Evolutionary conservation across 2,113 vertebrate species (phyloP).

Genomic region (Chauna torquata): DNA sequence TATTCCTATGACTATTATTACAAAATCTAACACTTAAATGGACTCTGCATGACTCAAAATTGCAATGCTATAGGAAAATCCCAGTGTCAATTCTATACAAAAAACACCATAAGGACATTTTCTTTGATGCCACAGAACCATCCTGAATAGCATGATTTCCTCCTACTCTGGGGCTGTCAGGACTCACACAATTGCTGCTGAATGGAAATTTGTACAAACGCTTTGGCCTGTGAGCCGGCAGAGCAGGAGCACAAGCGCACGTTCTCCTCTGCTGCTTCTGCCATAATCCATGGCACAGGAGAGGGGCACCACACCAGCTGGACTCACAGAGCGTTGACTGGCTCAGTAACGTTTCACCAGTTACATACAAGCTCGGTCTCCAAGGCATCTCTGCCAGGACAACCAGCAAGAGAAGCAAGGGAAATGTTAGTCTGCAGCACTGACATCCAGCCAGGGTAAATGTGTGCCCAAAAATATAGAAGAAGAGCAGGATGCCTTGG

Average conservation of each 20-base stretch:
- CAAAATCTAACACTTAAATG: not conserved
- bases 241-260: not conserved
- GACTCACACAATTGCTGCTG: accelerated
- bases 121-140: not conserved
- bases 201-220: not conserved
- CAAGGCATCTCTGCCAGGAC: not conserved
- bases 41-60: not conserved
- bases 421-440: not conserved
- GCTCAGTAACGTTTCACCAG: not conserved
- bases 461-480: not conserved
- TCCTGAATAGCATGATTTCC: not conserved
- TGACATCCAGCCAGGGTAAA: not conserved
- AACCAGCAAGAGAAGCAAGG: not conserved
- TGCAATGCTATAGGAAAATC: not conserved
- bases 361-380: not conserved
- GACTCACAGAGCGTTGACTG: not conserved
- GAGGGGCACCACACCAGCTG: not conserved
- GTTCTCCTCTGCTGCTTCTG: not conserved
- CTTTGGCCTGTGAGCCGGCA: not conserved
- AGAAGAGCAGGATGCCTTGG: not conserved
- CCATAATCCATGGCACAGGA: not conserved
- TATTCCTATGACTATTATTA: not conserved
- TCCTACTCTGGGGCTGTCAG: not conserved
- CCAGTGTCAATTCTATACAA: not conserved
- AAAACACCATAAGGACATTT: not conserved